Conservation (phyloP, 2,113 vertebrate genomes). For the Ammodytes dubius region DNA sequence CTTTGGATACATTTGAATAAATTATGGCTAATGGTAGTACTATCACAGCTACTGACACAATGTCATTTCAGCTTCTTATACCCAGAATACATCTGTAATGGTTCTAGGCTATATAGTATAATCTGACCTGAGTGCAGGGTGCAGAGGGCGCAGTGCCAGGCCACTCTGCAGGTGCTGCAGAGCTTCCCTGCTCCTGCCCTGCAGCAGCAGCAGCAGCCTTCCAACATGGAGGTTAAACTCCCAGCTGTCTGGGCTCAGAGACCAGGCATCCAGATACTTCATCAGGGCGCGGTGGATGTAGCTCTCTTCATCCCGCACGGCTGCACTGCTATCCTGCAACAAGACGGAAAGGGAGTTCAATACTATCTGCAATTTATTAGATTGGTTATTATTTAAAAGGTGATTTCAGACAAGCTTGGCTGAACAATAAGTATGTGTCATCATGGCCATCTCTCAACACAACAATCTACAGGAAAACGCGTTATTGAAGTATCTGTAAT, state of each 20-base stretch:
- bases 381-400: background rate
- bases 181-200: conserved; percentile 68
- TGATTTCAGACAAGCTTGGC: background rate
- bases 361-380: background rate
- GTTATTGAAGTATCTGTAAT: background rate
- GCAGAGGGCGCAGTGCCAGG: conserved; percentile 68
- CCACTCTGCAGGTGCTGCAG: conserved; percentile 77
- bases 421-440: background rate
- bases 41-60: background rate
- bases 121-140: conserved; percentile 76
- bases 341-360: background rate
- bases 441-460: background rate
- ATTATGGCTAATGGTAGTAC: no score
- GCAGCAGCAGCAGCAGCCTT: conserved; percentile 75
- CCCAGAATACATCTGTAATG: background rate
- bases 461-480: background rate
- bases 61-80: background rate
- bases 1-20: background rate
- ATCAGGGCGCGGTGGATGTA: conserved; percentile 69
- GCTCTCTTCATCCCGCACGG: conserved; percentile 63
- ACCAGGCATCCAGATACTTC: conserved; percentile 84
- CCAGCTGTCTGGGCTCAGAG: conserved; percentile 77
- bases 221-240: conserved; percentile 78
- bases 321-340: conserved; percentile 58
- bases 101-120: background rate